Percentiles rank a stretch among this genome's conserved stretches.
Evolutionary conservation across 1,140 invertebrate genomes (phyloP).

Genomic region (Temnothorax nylanderi): DNA sequence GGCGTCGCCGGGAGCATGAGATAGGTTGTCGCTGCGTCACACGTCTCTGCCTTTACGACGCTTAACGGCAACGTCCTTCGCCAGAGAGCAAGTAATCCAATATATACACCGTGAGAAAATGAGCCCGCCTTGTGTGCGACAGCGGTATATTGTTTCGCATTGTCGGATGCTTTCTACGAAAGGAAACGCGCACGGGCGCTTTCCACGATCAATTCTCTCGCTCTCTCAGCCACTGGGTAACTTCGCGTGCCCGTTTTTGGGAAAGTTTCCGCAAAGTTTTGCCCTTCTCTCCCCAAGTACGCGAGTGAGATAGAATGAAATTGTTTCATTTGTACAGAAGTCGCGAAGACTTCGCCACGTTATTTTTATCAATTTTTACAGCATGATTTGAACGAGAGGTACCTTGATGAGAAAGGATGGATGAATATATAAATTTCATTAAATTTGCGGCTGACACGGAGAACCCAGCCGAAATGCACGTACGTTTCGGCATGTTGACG

Average conservation of each 20-base stretch:
- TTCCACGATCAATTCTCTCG: slow-evolving; percentile 34
- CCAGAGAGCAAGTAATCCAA: slow-evolving; percentile 30
- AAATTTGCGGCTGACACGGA: too few species aligned
- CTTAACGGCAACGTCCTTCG: slow-evolving; percentile 11
- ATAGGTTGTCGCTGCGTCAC: slow-evolving; percentile 58
- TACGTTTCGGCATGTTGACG: too few species aligned
- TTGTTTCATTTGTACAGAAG: not conserved
- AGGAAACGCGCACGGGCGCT: slow-evolving; percentile 33
- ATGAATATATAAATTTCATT: too few species aligned
- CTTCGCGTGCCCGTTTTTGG: not conserved
- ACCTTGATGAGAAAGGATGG: too few species aligned
- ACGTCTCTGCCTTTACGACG: slow-evolving; percentile 34
- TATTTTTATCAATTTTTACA: too few species aligned
- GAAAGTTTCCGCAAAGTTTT: slow-evolving; percentile 19
- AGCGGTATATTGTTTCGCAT: slow-evolving; percentile 28
- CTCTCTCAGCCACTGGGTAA: not conserved
- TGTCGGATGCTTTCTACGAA: slow-evolving; percentile 48
- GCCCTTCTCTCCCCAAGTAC: not conserved
- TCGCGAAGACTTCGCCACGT: not conserved
- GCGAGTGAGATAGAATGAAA: not conserved
- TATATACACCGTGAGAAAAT: slow-evolving; percentile 43
- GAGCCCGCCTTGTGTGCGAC: slow-evolving; percentile 18
- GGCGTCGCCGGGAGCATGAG: slow-evolving; percentile 57
- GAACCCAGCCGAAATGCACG: too few species aligned
- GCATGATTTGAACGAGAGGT: too few species aligned